Conservation (phyloP, 2,113 vertebrate genomes). For the Eubucco bourcierii region DNA sequence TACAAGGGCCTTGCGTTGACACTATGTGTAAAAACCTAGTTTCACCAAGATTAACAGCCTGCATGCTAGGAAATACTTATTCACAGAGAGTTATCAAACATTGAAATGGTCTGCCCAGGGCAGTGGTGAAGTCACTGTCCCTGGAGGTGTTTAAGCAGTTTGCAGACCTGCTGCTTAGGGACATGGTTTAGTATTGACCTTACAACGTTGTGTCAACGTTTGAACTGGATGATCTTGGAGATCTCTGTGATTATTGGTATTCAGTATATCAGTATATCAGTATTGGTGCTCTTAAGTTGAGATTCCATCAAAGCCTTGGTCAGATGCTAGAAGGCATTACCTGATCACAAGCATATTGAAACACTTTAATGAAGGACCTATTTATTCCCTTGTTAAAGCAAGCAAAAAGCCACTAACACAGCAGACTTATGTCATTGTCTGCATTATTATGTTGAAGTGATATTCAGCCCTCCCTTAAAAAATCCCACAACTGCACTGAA, state of each 20-base stretch:
- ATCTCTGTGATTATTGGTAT: not conserved
- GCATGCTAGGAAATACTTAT: too few relatives aligned
- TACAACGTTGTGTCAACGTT: too few relatives aligned
- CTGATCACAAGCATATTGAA: not conserved
- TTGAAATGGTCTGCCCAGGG: too few relatives aligned
- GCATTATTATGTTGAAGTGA: not conserved
- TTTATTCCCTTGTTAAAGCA: not conserved
- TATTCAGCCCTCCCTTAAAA: not conserved
- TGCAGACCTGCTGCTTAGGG: too few relatives aligned
- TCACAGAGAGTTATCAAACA: too few relatives aligned
- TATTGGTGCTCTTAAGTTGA: not conserved
- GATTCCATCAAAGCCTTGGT: not conserved
- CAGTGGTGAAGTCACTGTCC: too few relatives aligned
- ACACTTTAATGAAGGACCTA: slow-evolving; percentile 2
- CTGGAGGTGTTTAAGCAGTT: too few relatives aligned
- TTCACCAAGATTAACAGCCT: not conserved
- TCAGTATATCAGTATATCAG: not conserved
- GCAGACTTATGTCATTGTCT: not conserved
- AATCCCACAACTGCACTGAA: not conserved
- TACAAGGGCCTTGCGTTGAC: not conserved
- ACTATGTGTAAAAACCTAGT: not conserved
- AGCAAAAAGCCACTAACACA: not conserved
- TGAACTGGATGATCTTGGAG: too few relatives aligned
- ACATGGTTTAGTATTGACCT: too few relatives aligned
- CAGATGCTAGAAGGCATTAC: slow-evolving; percentile 17